Evolutionary conservation across 2,113 vertebrate genomes (phyloP), one percentile per base, ranked within the genome.

Genomic region (Sinocyclocheilus grahami): DNA sequence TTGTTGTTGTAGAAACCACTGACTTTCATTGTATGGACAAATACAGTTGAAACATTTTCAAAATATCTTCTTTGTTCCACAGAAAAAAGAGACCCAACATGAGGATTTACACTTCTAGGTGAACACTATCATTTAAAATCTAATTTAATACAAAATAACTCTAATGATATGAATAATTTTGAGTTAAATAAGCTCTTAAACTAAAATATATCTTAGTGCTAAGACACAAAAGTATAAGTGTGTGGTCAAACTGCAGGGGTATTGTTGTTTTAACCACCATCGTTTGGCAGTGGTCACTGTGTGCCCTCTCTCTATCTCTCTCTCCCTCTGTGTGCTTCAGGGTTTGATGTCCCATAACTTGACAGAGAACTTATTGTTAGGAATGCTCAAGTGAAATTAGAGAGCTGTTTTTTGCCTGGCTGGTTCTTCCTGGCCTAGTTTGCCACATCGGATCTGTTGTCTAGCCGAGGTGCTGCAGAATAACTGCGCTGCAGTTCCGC

Each of bases 341-440:
- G 46, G 13, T 24, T 48, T 85, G 78, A 82, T 60, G 83, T 81
- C 69, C 5, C 69, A 37, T 30, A 77, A 86, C 9, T 63, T 83
- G 85, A 87, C 87, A 82, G 75, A 82, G 55, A 87, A 72, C 80
- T 85, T 88, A 81, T 86, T 87, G 85, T 84, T 60, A 39, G 30
- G 78, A 84, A 83, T 65, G 83, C 84, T 58, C 53, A 87, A 84
- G 30, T 72, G 71, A 87, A 82, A 88, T 86, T 39, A 79, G 58
- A 85, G 80, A 74, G 69, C 48, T 84, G 51, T 67, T 82, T 37
- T 83, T 79, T 87, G 84, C 84, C 78, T 86, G 77, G 82, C 78
- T 82, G 60, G 78, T 76, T 69, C 22, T 27, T 81, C 27, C 39
- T 88, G 86, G 83, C 86, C 86, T 82, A 84, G 72, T 87, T 84